These are phyloP conservation scores for Homarus americanus DNA, from an alignment of 1,140 invertebrate genomes.

Conservation along the genomic window DNA sequence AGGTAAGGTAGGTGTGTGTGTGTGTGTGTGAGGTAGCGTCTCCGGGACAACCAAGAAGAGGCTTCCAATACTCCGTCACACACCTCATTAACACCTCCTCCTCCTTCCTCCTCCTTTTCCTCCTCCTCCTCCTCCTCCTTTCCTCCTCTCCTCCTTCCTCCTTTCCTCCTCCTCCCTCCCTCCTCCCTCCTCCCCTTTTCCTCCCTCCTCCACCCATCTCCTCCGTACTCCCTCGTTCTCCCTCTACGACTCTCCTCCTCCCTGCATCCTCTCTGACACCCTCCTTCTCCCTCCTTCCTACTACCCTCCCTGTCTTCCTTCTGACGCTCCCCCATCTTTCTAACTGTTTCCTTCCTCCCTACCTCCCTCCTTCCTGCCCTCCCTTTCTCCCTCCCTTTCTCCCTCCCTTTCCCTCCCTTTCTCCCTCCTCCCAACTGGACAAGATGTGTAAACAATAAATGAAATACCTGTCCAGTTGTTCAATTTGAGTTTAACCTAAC, in stretches of 20 bases:
- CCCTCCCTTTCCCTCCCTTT: background rate
- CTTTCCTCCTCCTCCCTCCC: background rate
- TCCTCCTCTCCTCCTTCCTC: background rate
- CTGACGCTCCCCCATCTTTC: background rate
- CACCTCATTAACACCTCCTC: background rate
- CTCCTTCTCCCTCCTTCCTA: background rate
- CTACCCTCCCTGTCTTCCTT: background rate
- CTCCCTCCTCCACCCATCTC: no score
- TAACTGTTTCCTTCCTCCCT: background rate
- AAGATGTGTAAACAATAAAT: no score
- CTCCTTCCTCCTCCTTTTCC: background rate
- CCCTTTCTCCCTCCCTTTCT: background rate
- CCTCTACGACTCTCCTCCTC: background rate
- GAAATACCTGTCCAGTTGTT: no score
- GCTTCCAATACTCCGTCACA: no score
- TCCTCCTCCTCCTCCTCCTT: background rate
- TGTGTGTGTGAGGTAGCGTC: no score
- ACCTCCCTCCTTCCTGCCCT: background rate
- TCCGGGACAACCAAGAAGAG: no score
- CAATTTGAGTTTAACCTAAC: no score
- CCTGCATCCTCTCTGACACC: background rate
- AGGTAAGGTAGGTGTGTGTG: no score
- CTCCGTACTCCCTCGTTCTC: no score
- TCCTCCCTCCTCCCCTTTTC: background rate
- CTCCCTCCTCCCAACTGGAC: background rate